Base-by-base conservation (phyloP, 2,888 invertebrate species). In the Tipula unca region DNA sequence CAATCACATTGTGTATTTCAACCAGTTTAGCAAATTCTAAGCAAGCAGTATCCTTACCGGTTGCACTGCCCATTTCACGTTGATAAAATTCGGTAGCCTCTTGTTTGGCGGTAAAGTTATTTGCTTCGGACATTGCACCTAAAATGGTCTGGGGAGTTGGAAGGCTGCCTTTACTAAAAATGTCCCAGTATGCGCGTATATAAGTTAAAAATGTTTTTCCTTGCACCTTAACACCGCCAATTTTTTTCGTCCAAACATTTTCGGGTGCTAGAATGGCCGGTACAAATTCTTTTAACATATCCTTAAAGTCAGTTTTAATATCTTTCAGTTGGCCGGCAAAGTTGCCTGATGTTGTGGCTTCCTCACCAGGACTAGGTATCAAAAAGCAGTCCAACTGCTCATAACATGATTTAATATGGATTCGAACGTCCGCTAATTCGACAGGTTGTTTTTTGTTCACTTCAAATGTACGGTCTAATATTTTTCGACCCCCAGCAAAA, bases 351-450 rank as follows among this genome's bases (percentile, higher is more conserved):
- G 29, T 82, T 25, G 86, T 85, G 4, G 82, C 85, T 35, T 42
- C 14, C n/a, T 85, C 85, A 29, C 86, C 86, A 10, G 86, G 86
- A 82, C 85, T 48, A 14, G 86, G 86, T 85, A 86, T 86, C 42
- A 86, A 25, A 29, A 86, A 86, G 29, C 85, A 20, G 17, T 35
- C n/a, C 10, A 86, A 42, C 3, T 10, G 82, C 3, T 86, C 85
- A 86, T 54, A 86, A 5, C 82, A 35, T 14, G 35, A 85, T 2
- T 83, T 0, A 1, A 86, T 2, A 54, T 86, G 82, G 25, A 39
- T 25, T 29, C 86, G 84, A 17, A 86, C 84, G 0, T 39, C 29
- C 29, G 32, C 54, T 13, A 85, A 13, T 20, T 86, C 85, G n/a
- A 35, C 36, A 1, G 20, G 29, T 25, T 86, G 86, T 29, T 20